Base-by-base conservation (phyloP, 2,113 vertebrate genomes). In the Anolis carolinensis region DNA sequence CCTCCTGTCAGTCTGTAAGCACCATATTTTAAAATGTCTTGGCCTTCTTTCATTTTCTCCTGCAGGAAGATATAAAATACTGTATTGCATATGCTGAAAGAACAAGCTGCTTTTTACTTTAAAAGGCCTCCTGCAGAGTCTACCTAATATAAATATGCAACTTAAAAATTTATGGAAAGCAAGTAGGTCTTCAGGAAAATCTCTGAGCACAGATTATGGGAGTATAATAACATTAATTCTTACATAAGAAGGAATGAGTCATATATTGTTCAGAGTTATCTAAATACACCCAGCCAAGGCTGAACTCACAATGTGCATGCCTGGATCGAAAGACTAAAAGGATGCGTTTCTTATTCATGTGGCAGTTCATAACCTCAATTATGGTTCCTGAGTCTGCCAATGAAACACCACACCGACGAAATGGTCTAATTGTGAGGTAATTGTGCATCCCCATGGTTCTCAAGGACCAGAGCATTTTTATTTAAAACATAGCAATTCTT, bases 221-320 rank as follows among this genome's bases (percentile, higher is more conserved):
- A 91, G 86, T 48, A 80, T 30, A 86, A 86, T 81, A 30, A 71
- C 85, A 72, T 30, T 87, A 87, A 90, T 85, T 91, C n/a, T 5
- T 70, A 88, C 18, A 89, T 88, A 36, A 90, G 88, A 72, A 91
- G 1, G 67, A 94, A 91, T 93, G 90, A 94, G 82, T 93, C 90
- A 90, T 92, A 85, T 81, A 80, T 84, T 86, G 14, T 78, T 86
- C 87, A 89, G 89, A 89, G 25, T 70, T 87, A 89, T 90, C 89
- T 90, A 83, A 90, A 75, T 55, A 55, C 16, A 84, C 44, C 86
- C 76, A 90, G 79, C 55, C 88, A 92, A 81, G 67, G 86, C 76
- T 32, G 48, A 62, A 44, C 81, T 83, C 34, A 0, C 82, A 89
- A 82, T 88, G 76, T 81, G 79, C 86, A 92, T 82, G 83, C 77